Evolutionary conservation across 2,888 invertebrate species (phyloP).

Genomic region (Keiferia lycopersicella): DNA sequence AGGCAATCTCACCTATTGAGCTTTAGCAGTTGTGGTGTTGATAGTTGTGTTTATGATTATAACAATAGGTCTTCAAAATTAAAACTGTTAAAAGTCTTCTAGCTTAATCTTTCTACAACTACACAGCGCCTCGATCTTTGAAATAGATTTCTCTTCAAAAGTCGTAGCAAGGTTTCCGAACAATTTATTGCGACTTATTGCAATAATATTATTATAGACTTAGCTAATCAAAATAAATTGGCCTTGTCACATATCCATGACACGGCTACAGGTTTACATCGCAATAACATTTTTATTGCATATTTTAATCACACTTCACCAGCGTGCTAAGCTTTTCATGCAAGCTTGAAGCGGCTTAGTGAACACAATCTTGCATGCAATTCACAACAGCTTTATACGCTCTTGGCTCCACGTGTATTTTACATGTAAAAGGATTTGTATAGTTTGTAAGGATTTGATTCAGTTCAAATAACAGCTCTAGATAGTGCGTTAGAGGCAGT

Average conservation of each 20-base stretch:
- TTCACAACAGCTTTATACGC: constrained; percentile 1
- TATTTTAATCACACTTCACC: background rate
- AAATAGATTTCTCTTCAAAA: background rate
- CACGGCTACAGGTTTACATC: no score
- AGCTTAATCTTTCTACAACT: no score
- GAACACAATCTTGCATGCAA: background rate
- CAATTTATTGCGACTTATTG: no score
- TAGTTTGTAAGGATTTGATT: no score
- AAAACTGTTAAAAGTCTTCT: no score
- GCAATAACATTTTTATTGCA: background rate
- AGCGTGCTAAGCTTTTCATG: constrained; percentile 1
- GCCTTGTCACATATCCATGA: no score
- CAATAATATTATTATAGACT: background rate
- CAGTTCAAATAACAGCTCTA: no score
- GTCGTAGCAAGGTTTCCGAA: no score
- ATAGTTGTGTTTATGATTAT: background rate
- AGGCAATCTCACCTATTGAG: constrained; percentile 22
- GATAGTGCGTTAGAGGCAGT: no score
- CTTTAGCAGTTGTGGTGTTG: constrained; percentile 6
- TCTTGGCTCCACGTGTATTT: background rate
- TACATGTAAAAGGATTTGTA: background rate
- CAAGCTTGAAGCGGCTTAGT: background rate
- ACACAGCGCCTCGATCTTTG: background rate
- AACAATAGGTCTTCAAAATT: background rate
- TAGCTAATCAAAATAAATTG: background rate